Evolutionary conservation across 1,140 invertebrate genomes (phyloP).

Genomic region (Calosoma granatense): DNA sequence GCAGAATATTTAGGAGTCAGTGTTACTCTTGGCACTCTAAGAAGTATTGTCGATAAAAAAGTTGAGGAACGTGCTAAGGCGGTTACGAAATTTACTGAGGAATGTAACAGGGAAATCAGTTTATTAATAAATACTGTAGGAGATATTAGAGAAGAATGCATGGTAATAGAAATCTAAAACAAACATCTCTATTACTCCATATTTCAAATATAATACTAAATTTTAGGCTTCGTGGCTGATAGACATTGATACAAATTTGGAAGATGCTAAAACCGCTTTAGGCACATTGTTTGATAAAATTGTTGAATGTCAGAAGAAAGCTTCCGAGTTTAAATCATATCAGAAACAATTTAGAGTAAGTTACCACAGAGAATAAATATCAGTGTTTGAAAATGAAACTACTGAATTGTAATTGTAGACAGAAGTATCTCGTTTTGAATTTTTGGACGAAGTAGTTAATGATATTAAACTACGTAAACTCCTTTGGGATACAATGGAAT

Average conservation of each 20-base stretch:
- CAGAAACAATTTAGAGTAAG: constrained; percentile 60
- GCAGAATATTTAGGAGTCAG: constrained; percentile 31
- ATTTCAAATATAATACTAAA: neutral
- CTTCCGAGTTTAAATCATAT: constrained; percentile 55
- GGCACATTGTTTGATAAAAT: constrained; percentile 50
- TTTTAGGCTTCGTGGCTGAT: constrained; percentile 60
- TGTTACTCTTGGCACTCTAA: constrained; percentile 36
- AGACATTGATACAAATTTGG: constrained; percentile 55
- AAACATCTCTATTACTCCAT: neutral
- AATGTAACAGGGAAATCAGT: constrained; percentile 52
- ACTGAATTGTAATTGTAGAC: constrained; percentile 36
- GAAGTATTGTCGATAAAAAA: constrained; percentile 42
- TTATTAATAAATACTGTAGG: constrained; percentile 54
- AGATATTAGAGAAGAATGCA: constrained; percentile 50
- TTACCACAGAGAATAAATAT: constrained; percentile 6
- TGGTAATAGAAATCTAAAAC: constrained; percentile 39
- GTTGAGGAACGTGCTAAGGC: constrained; percentile 43
- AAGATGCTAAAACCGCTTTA: constrained; percentile 49
- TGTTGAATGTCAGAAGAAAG: constrained; percentile 45
- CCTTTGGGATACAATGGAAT: constrained; percentile 62
- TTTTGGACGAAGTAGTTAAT: constrained; percentile 63
- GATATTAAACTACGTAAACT: constrained; percentile 67
- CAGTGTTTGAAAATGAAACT: constrained; percentile 7
- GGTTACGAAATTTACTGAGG: constrained; percentile 43
- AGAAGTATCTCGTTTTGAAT: constrained; percentile 68